A percentile compares a stretch with the other conserved stretches of the same genome.
Evolutionary conservation across 2,797 vertebrate species (phyloP).

Genomic region (Poecilia gillii): DNA sequence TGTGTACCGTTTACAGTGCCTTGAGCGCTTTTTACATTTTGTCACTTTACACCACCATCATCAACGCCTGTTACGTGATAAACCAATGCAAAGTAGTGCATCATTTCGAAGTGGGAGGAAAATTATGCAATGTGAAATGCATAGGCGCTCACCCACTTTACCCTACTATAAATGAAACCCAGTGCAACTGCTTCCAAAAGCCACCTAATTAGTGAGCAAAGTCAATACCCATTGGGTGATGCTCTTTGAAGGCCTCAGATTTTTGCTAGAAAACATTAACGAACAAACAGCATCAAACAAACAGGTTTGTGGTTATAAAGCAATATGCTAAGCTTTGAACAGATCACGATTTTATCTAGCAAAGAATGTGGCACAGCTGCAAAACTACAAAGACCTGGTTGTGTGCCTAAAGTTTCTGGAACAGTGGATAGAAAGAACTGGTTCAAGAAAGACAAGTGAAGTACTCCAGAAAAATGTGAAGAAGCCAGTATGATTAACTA

Average conservation of each 20-base stretch:
- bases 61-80: not conserved
- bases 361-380: not conserved
- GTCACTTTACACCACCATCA: too few relatives aligned
- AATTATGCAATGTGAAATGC: not conserved
- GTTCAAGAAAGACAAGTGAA: not conserved
- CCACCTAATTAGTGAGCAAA: not conserved
- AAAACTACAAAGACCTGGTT: not conserved
- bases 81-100: not conserved
- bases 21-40: not conserved
- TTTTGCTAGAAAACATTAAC: not conserved
- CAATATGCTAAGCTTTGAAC: not conserved
- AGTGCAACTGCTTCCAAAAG: not conserved
- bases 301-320: not conserved
- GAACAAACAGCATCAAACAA: not conserved
- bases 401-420: not conserved
- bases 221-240: not conserved
- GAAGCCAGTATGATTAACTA: not conserved
- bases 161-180: not conserved
- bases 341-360: not conserved
- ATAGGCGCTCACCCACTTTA: not conserved
- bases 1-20: not conserved
- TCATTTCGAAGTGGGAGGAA: not conserved
- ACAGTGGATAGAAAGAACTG: not conserved
- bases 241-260: not conserved
- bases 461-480: constrained; percentile 1